Conservation (phyloP, 2,888 invertebrate species). For the Lepeophtheirus nordmannii region DNA sequence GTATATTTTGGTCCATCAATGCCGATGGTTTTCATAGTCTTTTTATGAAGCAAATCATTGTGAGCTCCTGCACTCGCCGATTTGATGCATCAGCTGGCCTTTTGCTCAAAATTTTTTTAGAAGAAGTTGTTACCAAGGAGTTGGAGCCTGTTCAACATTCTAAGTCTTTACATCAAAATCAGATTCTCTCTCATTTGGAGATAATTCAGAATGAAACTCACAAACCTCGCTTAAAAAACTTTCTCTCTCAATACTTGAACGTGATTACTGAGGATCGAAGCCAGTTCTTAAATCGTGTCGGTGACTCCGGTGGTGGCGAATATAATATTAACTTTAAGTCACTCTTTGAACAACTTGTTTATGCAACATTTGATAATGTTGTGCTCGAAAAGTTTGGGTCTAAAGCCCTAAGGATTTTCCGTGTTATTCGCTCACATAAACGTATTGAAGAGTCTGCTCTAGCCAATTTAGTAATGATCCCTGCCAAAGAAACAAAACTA, state of each 20-base stretch:
- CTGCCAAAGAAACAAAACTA: conserved; percentile 16
- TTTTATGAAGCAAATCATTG: conserved; percentile 12
- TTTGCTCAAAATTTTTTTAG: conserved; percentile 1
- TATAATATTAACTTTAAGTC: conserved; percentile 14
- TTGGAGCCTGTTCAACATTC: background rate
- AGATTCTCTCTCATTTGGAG: background rate
- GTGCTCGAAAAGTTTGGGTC: conserved; percentile 22
- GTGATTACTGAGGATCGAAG: conserved; percentile 16
- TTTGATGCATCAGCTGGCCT: conserved; percentile 14
- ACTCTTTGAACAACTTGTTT: conserved; percentile 6
- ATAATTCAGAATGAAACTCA: background rate
- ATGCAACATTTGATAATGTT: conserved; percentile 23
- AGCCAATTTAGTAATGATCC: conserved; percentile 21
- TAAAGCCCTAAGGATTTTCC: conserved; percentile 23
- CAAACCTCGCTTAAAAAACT: background rate
- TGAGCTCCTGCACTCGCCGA: background rate
- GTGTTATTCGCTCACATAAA: conserved; percentile 16
- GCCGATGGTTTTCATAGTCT: background rate
- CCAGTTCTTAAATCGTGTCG: conserved; percentile 11
- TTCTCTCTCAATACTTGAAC: conserved; percentile 5
- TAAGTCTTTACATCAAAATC: background rate
- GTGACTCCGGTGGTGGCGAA: conserved; percentile 21
- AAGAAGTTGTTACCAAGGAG: background rate
- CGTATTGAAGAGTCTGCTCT: conserved; percentile 17
- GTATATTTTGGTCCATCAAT: conserved; percentile 9